These are phyloP conservation scores for Heteromyza rotundicornis DNA, from an alignment of 2,888 invertebrate genomes.

Conservation along the genomic window DNA sequence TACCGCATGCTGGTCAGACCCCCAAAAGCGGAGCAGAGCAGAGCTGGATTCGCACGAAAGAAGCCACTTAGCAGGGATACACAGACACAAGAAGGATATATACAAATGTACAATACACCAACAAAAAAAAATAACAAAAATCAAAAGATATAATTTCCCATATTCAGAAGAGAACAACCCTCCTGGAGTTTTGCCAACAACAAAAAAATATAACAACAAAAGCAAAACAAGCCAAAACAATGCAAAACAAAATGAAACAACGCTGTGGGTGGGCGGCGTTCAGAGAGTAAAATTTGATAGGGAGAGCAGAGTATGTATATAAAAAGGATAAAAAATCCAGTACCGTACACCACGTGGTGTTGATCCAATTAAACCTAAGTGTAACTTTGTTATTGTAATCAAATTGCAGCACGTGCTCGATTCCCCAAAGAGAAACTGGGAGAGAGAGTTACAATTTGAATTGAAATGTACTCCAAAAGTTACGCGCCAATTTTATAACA, in stretches of 20 bases:
- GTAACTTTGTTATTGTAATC: slow-evolving; percentile 37
- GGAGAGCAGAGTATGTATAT: slow-evolving; percentile 8
- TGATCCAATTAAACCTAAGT: slow-evolving; percentile 50
- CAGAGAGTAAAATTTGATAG: slow-evolving; percentile 20
- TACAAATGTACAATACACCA: slow-evolving; percentile 3
- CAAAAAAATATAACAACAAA: slow-evolving; percentile 31
- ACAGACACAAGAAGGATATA: slow-evolving; percentile 15
- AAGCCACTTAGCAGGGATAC: slow-evolving; percentile 22
- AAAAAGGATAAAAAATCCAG: slow-evolving; percentile 19
- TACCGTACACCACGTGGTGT: slow-evolving; percentile 45
- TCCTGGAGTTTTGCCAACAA: slow-evolving; percentile 8
- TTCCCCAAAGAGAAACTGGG: not conserved
- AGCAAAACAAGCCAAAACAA: slow-evolving; percentile 56
- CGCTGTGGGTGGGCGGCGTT: slow-evolving; percentile 30
- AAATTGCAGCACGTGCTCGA: slow-evolving; percentile 34
- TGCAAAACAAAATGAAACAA: slow-evolving; percentile 54
- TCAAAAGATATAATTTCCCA: slow-evolving; percentile 20
- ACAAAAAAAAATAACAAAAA: slow-evolving; percentile 18
- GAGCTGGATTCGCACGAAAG: slow-evolving; percentile 31
- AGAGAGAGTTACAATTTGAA: too few relatives aligned
- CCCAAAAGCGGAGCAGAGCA: slow-evolving; percentile 18
- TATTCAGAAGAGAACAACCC: slow-evolving; percentile 14
- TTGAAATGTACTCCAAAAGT: slow-evolving; percentile 3
- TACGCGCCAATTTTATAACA: slow-evolving; percentile 30
- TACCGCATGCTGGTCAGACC: slow-evolving; percentile 34